Base-by-base conservation (phyloP, 2,113 vertebrate species). In the Mustelus asterias region DNA sequence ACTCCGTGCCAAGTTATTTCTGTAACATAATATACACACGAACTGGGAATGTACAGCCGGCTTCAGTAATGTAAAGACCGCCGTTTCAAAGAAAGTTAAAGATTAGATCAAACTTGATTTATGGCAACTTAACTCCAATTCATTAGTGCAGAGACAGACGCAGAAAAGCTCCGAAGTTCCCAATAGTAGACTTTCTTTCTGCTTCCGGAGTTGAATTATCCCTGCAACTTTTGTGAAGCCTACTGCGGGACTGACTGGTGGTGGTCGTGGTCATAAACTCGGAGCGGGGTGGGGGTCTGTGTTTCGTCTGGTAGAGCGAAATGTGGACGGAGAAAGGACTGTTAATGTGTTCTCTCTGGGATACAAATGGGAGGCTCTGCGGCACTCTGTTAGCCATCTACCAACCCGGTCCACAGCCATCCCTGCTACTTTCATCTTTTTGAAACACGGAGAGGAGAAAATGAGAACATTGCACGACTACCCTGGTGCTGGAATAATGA, bases 401-500 rank as follows among this genome's bases (percentile, higher is more conserved):
- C 95, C 97, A 97, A 96, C 97, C 96, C 96, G 97, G 96, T 97
- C 97, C 96, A 93, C 96, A 92, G 96, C 96, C 83, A 96, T 96
- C 96, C 60, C 97, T 96, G 96, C 97, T 54, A 54, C 48, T 96
- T 96, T 86, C 96, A 97, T 96, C 97, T 63, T 97, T 97, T 97
- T 97, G 96, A 96, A 97, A 63, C 48, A 95, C 96, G 96, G 95
- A 96, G 92, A 2, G 96, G 95, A 97, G 96, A 96, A 90, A 97
- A 96, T 97, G 97, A 97, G 96, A 97, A 96, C 96, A 60, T 1
- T 95, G 88, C 96, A 96, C 96, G 96, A 96, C 97, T 96, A 96
- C 96, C 96, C 96, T 96, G 96, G 97, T 96, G 96, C 96, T 96
- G 96, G 97, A 97, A 96, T 96, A 97, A 96, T 96, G 96, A 97